Percentiles rank a stretch among this genome's conserved stretches.
phyloP scores from a whole-genome alignment of 2,888 invertebrate species.

The Leucania comma region DNA sequence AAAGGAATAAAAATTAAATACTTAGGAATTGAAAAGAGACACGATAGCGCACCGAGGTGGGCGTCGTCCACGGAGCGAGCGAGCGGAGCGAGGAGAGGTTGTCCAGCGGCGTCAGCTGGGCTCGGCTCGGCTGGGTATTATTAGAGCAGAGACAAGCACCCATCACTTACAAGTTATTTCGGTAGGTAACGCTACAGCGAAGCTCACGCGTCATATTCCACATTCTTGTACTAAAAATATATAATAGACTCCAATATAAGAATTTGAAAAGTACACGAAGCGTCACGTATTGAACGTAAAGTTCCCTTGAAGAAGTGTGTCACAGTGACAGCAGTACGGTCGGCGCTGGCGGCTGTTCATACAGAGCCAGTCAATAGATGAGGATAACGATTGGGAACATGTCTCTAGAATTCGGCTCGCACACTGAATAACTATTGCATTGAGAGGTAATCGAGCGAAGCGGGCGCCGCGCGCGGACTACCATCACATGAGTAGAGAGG shows the following conservation, averaged over 20 bases:
- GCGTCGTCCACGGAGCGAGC: background rate
- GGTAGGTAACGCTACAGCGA: conserved; percentile 31
- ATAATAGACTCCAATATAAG: conserved; percentile 19
- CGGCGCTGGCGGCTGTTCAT: conserved; percentile 4
- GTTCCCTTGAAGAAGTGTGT: conserved; percentile 29
- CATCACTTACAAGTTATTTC: conserved; percentile 47
- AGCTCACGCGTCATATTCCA: conserved; percentile 43
- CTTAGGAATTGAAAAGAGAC: conserved; percentile 29
- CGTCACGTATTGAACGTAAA: conserved; percentile 22
- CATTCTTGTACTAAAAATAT: conserved; percentile 42
- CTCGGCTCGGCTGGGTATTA: conserved; percentile 14
- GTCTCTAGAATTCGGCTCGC: conserved; percentile 30
- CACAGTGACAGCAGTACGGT: background rate
- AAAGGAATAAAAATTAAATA: conserved; percentile 46
- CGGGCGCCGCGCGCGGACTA: conserved; percentile 5
- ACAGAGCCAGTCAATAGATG: conserved; percentile 26
- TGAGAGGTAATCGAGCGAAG: conserved; percentile 48
- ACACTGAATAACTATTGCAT: conserved; percentile 39
- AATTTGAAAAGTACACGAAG: conserved; percentile 15
- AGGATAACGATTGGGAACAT: conserved; percentile 34
- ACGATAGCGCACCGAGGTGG: conserved; percentile 9
- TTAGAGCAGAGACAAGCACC: conserved; percentile 32
- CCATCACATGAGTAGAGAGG: too few species aligned
- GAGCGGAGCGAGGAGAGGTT: conserved; percentile 17
- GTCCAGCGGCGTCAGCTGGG: conserved; percentile 22